Evolutionary conservation across 92 coral and sea anemone genomes (phyloP).

Genomic region (Palythoa grandiflora): DNA sequence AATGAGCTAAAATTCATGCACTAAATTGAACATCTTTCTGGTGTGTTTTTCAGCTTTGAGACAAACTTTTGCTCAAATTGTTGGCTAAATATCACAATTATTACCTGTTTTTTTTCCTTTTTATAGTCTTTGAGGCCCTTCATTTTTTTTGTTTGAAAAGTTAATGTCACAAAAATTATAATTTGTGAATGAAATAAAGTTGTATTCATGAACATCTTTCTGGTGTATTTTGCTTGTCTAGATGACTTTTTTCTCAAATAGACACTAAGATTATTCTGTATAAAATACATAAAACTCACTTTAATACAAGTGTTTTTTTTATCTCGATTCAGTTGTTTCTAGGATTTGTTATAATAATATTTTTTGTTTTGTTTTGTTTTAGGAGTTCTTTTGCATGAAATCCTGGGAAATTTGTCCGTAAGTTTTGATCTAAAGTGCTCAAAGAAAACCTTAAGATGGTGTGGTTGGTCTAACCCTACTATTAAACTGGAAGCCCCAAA

Average conservation of each 20-base stretch:
- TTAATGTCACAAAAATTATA: neutral
- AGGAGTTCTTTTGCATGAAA: neutral
- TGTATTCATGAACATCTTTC: neutral
- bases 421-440: neutral
- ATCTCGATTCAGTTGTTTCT: neutral
- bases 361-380: neutral
- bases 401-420: constrained; percentile 1
- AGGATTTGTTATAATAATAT: neutral
- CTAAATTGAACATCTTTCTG: neutral
- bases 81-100: neutral
- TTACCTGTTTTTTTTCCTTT: neutral
- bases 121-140: neutral
- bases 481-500: constrained; percentile 3
- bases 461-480: neutral
- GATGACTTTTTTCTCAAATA: neutral
- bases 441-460: neutral
- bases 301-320: neutral
- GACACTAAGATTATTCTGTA: neutral
- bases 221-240: neutral
- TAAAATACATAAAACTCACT: neutral
- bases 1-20: neutral
- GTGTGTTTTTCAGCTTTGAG: neutral
- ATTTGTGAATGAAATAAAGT: neutral
- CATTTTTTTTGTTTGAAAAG: neutral
- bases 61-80: neutral